Evolutionary conservation across 2,113 vertebrate genomes (phyloP).

Genomic region (Larimichthys crocea): DNA sequence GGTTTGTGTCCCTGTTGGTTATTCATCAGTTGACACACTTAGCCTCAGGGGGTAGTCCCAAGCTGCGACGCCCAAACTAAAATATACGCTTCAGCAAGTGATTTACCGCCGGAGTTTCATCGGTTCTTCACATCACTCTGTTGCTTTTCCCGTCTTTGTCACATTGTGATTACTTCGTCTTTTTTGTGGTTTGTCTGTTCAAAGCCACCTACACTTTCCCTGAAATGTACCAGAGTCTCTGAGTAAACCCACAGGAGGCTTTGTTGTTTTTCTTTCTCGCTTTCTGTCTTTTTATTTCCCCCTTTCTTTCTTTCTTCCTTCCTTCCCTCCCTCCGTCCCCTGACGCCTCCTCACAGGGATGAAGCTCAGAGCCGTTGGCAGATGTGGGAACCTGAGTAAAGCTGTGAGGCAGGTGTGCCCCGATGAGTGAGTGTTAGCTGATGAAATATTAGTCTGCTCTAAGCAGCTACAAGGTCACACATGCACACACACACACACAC

Average conservation of each 20-base stretch:
- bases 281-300: slow-evolving; percentile 30
- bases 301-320: slow-evolving; percentile 5
- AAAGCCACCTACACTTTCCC: slow-evolving; percentile 44
- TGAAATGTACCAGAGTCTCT: slow-evolving; percentile 31
- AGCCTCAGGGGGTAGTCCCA: slow-evolving; percentile 10
- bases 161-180: background rate
- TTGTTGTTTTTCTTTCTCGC: slow-evolving; percentile 15
- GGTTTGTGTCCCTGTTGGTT: background rate
- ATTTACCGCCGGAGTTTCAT: slow-evolving; percentile 13
- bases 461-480: slow-evolving; percentile 64
- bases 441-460: slow-evolving; percentile 69
- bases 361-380: slow-evolving; percentile 61
- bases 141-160: slow-evolving; percentile 4
- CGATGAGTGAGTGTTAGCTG: slow-evolving; percentile 47
- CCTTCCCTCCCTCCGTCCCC: slow-evolving; percentile 26
- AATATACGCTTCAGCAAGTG: background rate
- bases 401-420: slow-evolving; percentile 75
- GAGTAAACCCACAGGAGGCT: slow-evolving; percentile 39
- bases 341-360: slow-evolving; percentile 51
- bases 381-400: slow-evolving; percentile 58
- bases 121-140: background rate
- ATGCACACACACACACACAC: no score
- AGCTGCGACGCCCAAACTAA: background rate
- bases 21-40: background rate
- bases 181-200: slow-evolving; percentile 34